Conservation (phyloP, 2,888 invertebrate species). For the Callyntrura sp. region DNA sequence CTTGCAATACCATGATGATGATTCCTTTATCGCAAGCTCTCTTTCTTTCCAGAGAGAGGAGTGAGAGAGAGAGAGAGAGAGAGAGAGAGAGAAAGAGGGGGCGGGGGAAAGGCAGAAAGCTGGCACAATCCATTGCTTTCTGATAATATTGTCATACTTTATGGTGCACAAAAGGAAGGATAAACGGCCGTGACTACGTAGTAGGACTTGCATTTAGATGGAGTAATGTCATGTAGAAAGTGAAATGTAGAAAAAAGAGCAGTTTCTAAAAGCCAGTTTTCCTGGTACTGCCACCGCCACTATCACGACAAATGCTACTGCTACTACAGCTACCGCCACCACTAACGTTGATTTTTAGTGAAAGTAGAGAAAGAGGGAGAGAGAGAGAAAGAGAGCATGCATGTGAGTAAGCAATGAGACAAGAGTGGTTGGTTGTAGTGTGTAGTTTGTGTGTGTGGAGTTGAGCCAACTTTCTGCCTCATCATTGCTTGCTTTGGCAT, state of each 20-base stretch:
- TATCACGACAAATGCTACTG: slow-evolving; percentile 2
- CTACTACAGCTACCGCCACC: slow-evolving; percentile 10
- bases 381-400: slow-evolving; percentile 50
- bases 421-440: slow-evolving; percentile 60
- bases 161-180: slow-evolving; percentile 78
- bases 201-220: slow-evolving; percentile 71
- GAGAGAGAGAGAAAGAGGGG: background rate
- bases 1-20: slow-evolving; percentile 29
- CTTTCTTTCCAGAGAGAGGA: slow-evolving; percentile 29
- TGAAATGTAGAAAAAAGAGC: slow-evolving; percentile 51
- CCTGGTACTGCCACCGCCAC: background rate
- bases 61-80: background rate
- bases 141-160: slow-evolving; percentile 75
- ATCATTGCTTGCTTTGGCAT: slow-evolving; percentile 79
- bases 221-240: slow-evolving; percentile 71
- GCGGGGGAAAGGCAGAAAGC: slow-evolving; percentile 24
- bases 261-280: slow-evolving; percentile 44
- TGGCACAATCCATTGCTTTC: slow-evolving; percentile 76
- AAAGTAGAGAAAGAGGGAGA: slow-evolving; percentile 49
- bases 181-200: slow-evolving; percentile 77
- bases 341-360: background rate
- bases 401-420: slow-evolving; percentile 65
- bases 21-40: slow-evolving; percentile 54
- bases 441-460: slow-evolving; percentile 67
- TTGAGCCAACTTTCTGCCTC: slow-evolving; percentile 77